A percentile compares a stretch with the other conserved stretches of the same genome.
Conservation (phyloP, 2,113 vertebrate genomes). For the Hystrix brachyura region DNA sequence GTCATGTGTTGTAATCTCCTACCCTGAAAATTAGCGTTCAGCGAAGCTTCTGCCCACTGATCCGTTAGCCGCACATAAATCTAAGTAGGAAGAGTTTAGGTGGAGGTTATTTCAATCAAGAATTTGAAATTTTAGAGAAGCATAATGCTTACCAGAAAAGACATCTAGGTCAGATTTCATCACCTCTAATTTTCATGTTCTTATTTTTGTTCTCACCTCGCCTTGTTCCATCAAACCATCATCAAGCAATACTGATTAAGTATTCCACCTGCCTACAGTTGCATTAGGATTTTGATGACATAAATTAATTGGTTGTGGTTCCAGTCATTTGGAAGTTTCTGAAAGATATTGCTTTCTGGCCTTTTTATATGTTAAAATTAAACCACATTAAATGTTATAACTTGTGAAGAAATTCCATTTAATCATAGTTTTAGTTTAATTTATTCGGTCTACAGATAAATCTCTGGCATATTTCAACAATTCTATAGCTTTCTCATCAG, state of each 20-base stretch:
- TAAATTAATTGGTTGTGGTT: constrained; percentile 79
- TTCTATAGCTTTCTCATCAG: neutral
- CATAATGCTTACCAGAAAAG: constrained; percentile 68
- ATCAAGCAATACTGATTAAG: constrained; percentile 70
- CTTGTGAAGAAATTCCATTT: neutral
- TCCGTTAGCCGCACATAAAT: constrained; percentile 52
- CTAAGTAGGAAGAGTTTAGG: constrained; percentile 52
- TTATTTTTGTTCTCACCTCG: constrained; percentile 75
- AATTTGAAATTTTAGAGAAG: constrained; percentile 70
- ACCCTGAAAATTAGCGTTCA: constrained; percentile 47
- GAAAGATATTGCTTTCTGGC: constrained; percentile 36
- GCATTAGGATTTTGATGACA: constrained; percentile 71
- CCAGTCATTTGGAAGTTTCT: constrained; percentile 74
- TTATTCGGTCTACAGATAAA: constrained; percentile 48
- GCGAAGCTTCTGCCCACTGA: constrained; percentile 45
- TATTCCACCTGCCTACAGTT: constrained; percentile 67
- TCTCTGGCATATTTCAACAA: neutral
- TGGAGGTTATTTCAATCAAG: constrained; percentile 66
- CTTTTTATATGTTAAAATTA: constrained; percentile 68
- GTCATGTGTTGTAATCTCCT: neutral
- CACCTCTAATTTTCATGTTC: constrained; percentile 79
- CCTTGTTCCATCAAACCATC: constrained; percentile 69
- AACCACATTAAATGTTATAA: constrained; percentile 62
- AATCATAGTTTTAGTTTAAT: constrained; percentile 44
- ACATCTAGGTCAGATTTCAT: constrained; percentile 75